phyloP scores from a whole-genome alignment of 2,797 vertebrate genomes.

The Babyrousa celebensis region DNA sequence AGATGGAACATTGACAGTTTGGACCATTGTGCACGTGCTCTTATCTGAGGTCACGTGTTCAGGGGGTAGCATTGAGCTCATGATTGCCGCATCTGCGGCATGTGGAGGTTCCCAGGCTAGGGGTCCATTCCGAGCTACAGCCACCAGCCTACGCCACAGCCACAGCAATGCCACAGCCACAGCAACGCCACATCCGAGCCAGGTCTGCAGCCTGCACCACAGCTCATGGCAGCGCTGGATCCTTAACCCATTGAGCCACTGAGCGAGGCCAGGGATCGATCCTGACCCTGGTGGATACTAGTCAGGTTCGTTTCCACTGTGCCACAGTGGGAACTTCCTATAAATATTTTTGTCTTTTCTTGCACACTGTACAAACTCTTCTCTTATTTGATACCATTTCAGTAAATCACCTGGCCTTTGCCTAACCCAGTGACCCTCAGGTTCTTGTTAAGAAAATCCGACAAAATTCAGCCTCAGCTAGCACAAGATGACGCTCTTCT shows the following conservation, averaged over 20 bases:
- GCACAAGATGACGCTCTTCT: neutral
- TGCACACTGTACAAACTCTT: neutral
- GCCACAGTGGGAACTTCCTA: neutral
- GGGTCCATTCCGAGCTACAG: no score
- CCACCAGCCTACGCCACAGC: no score
- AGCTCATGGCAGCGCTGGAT: no score
- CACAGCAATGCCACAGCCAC: no score
- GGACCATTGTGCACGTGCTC: neutral
- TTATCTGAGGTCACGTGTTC: neutral
- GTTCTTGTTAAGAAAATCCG: conserved; percentile 53
- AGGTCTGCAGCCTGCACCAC: no score
- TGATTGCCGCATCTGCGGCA: neutral
- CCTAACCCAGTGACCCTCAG: neutral
- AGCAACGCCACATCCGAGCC: no score
- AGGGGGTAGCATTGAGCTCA: neutral
- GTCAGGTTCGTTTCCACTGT: no score
- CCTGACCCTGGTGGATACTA: no score
- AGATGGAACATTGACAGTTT: neutral
- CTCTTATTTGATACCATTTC: neutral
- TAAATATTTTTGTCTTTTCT: neutral
- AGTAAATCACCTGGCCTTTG: conserved; percentile 6
- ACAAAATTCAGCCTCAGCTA: neutral
- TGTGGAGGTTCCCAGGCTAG: no score
- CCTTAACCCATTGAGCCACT: no score
- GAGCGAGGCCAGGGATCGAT: no score